Evolutionary conservation across 2,888 invertebrate species (phyloP).

Genomic region (Ormyrus rosae): DNA sequence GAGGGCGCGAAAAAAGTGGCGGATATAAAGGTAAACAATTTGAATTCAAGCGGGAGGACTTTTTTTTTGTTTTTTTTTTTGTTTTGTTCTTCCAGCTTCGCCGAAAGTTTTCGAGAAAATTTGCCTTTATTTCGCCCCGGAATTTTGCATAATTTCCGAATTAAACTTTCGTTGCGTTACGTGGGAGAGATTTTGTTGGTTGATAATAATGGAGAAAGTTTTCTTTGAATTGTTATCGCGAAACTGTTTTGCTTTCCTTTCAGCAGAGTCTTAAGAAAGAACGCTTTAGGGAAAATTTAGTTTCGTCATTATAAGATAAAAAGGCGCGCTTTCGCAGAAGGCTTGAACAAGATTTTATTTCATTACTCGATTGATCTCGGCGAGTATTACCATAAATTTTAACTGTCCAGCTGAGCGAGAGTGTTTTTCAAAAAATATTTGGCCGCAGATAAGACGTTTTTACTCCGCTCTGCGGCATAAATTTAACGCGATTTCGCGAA

Average conservation of each 20-base stretch:
- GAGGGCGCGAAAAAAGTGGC: neutral
- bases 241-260: too few species aligned
- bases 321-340: neutral
- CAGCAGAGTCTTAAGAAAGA: neutral
- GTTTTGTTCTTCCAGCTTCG: neutral
- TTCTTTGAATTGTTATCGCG: too few species aligned
- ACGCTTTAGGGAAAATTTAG: neutral
- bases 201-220: neutral
- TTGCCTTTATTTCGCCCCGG: neutral
- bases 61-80: too few species aligned
- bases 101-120: neutral
- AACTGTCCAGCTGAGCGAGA: neutral
- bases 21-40: slow-evolving; percentile 19
- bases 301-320: neutral
- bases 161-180: neutral
- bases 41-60: neutral
- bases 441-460: neutral
- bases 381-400: neutral
- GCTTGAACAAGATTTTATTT: neutral
- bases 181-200: neutral
- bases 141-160: slow-evolving; percentile 9
- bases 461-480: slow-evolving; percentile 15
- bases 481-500: slow-evolving; percentile 39
- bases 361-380: neutral
- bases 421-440: slow-evolving; percentile 39